Evolutionary conservation across 2,888 invertebrate species (phyloP), one percentile per base, ranked within the genome.

Genomic region (Cheilosia scutellata): DNA sequence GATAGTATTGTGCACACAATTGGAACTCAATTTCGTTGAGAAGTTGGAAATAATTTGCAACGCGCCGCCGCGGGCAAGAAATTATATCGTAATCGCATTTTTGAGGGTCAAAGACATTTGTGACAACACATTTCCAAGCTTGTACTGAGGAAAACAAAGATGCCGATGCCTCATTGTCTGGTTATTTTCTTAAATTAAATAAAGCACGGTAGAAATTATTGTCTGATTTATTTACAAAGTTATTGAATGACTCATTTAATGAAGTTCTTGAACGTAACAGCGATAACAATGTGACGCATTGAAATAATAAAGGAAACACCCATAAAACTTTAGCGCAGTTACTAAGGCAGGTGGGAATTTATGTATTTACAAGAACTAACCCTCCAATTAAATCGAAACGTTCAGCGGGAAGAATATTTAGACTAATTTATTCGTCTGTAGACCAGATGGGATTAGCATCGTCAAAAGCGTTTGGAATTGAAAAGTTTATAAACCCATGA

Each of bases 71-170:
- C 25, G 13, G 5, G 11, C 49, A 42, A 9, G 44, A 47, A 60
- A 51, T 44, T 70, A 20, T 70, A 68, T 77, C 70, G 70, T 77
- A 77, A 77, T 77, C 68, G 70, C 44, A 62, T 62, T 70, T 33
- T 62, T 58, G 44, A 55, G 62, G 83, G 65, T 79, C 79, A 75
- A 79, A 75, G 74, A 84, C 83, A 58, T 53, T 68, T 20, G 37
- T 9, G 49, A 55, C 62, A 66, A 44, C 40, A 44, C 40, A 13
- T 55, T 31, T 33, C 53, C 29, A 33, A 44, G 57, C 42, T 53
- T 49, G 57, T 9, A 6, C 5, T 47, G 42, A 40, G 6, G 37
- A 27, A 7, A 5, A 25, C 25, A 40, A 44, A 42, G 57, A 57
- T 55, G 57, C 25, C 16, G 57, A 51, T 49, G 42, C 27, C 68